A percentile compares a stretch with the other conserved stretches of the same genome.
Conservation (phyloP, 2,888 invertebrate genomes). For the Phaedon cochleariae region DNA sequence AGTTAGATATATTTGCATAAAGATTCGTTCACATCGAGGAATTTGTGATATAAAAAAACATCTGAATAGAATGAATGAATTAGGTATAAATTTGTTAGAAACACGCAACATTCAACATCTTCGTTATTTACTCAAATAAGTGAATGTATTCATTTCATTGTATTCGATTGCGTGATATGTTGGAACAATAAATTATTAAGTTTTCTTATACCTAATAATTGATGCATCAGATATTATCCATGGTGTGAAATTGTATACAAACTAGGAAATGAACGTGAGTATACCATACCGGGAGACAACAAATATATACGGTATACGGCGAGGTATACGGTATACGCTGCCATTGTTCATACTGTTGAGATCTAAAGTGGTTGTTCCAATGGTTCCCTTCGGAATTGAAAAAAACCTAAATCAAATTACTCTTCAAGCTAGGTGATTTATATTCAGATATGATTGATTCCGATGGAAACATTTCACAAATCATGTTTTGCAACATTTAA, state of each 20-base stretch:
- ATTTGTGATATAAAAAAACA: background rate
- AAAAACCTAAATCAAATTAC: no score
- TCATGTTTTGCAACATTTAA: no score
- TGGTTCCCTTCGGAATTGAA: no score
- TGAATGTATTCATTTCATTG: conserved; percentile 22
- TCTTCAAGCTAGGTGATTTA: no score
- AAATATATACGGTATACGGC: no score
- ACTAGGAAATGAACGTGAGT: background rate
- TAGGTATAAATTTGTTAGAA: conserved; percentile 21
- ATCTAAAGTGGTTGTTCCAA: no score
- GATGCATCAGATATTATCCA: background rate
- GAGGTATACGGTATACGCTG: no score
- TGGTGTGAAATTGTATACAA: background rate
- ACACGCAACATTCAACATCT: conserved; percentile 24
- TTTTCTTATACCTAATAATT: background rate
- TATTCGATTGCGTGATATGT: conserved; percentile 18
- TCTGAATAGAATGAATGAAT: conserved; percentile 11
- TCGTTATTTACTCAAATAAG: conserved; percentile 22
- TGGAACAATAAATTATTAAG: conserved; percentile 16
- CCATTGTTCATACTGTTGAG: no score
- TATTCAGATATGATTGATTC: no score
- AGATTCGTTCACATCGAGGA: background rate
- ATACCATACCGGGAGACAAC: no score
- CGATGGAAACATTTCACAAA: no score
- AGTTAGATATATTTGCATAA: background rate